Conservation (phyloP, 2,113 vertebrate species). For the Misgurnus mizolepis region DNA sequence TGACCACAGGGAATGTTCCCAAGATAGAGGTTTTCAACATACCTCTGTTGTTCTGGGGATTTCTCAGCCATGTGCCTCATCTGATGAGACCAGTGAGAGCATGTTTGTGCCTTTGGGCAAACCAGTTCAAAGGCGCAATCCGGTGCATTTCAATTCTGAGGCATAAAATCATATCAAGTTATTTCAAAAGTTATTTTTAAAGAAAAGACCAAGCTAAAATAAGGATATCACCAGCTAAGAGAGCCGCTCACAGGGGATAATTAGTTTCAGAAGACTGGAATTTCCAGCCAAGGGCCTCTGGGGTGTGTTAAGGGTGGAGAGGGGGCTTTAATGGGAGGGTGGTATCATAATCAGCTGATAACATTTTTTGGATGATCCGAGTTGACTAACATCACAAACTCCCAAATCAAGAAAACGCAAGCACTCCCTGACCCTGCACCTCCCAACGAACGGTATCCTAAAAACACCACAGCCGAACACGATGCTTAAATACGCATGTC, state of each 20-base stretch:
- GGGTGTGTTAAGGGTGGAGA: conserved; percentile 30
- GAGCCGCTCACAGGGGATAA: conserved; percentile 68
- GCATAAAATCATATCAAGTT: conserved; percentile 18
- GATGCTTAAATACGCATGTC: conserved; percentile 56
- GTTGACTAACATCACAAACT: conserved; percentile 53
- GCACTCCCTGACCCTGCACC: conserved; percentile 57
- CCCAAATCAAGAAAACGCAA: conserved; percentile 44
- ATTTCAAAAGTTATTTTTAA: conserved; percentile 40
- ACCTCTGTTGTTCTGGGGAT: conserved; percentile 34
- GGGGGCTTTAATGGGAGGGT: conserved; percentile 50
- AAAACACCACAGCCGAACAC: conserved; percentile 55
- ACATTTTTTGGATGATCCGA: conserved; percentile 53
- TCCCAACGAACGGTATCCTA: conserved; percentile 48
- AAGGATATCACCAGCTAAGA: conserved; percentile 12
- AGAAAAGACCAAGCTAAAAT: conserved; percentile 53
- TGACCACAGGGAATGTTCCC: conserved; percentile 11
- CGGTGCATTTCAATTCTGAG: conserved; percentile 49
- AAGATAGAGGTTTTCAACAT: neutral
- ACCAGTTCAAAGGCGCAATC: conserved; percentile 43
- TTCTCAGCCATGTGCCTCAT: conserved; percentile 40
- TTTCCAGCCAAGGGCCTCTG: conserved; percentile 68
- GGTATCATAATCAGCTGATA: conserved; percentile 63
- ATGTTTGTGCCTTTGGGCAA: conserved; percentile 44
- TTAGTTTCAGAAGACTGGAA: conserved; percentile 73
- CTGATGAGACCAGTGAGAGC: conserved; percentile 29